A percentile compares a stretch with the other conserved stretches of the same genome.
These are phyloP conservation scores for Rhimphoctona megacephalus DNA, from an alignment of 2,888 invertebrate species.

Conservation along the genomic window DNA sequence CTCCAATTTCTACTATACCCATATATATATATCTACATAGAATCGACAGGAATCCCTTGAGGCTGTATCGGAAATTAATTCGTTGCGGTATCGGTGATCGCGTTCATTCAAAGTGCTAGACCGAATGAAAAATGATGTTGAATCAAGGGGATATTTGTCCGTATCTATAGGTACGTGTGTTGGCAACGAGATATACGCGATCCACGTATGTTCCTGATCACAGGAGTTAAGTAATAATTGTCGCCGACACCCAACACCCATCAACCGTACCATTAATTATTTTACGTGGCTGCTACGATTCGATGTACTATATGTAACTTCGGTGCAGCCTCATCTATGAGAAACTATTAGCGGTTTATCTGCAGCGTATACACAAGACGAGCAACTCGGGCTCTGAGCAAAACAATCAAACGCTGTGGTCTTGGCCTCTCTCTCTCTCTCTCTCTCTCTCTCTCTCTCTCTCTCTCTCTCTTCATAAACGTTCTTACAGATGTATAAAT, in stretches of 20 bases:
- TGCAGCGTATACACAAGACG: slow-evolving; percentile 15
- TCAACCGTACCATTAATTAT: slow-evolving; percentile 65
- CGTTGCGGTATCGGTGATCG: slow-evolving; percentile 27
- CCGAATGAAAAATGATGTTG: slow-evolving; percentile 36
- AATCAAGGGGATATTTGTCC: slow-evolving; percentile 29
- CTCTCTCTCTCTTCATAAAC: background rate
- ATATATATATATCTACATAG: background rate
- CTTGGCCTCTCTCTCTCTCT: background rate
- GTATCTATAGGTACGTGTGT: background rate
- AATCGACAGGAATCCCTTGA: slow-evolving; percentile 28
- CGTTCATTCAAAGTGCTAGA: slow-evolving; percentile 8
- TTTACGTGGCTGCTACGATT: slow-evolving; percentile 45
- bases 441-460: background rate
- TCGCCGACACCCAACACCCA: slow-evolving; percentile 56
- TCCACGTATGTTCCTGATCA: slow-evolving; percentile 38
- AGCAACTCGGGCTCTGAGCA: slow-evolving; percentile 14
- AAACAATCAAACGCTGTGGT: slow-evolving; percentile 53
- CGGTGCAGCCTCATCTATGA: background rate
- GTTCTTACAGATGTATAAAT: slow-evolving; percentile 9
- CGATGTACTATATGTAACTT: slow-evolving; percentile 9
- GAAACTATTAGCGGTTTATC: slow-evolving; percentile 45
- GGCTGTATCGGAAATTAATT: slow-evolving; percentile 56
- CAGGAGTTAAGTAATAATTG: slow-evolving; percentile 62
- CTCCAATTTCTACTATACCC: background rate
- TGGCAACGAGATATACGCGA: background rate